A percentile compares a stretch with the other conserved stretches of the same genome.
These are phyloP conservation scores for Morelia viridis DNA, from an alignment of 2,797 vertebrate species.

Conservation along the genomic window DNA sequence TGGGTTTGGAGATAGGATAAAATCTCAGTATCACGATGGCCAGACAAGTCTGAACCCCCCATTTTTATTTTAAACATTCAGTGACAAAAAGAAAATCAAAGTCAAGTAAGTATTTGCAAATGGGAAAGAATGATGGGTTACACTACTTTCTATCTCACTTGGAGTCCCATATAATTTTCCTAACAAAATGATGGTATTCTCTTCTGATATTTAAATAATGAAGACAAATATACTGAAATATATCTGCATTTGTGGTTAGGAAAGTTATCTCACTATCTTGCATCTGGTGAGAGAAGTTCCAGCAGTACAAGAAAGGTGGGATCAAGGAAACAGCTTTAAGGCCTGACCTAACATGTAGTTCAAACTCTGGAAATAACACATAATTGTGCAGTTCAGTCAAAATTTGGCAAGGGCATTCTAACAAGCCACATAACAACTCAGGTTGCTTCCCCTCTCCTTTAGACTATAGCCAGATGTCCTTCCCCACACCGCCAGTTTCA, in stretches of 20 bases:
- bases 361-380: background rate
- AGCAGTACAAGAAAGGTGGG: background rate
- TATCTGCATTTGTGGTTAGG: background rate
- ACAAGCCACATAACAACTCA: background rate
- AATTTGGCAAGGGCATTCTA: background rate
- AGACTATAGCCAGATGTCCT: background rate
- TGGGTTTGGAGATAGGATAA: background rate
- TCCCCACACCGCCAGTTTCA: background rate
- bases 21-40: background rate
- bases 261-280: background rate
- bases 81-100: background rate
- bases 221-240: background rate
- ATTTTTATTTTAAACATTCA: background rate
- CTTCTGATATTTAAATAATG: slow-evolving; percentile 6
- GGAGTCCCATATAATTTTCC: background rate
- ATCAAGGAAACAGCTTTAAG: background rate
- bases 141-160: background rate
- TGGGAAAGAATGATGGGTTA: background rate
- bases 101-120: background rate
- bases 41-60: background rate
- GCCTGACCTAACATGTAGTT: background rate
- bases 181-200: background rate
- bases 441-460: background rate
- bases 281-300: background rate
- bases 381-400: background rate